Percentiles rank a stretch among this genome's conserved stretches.
Evolutionary conservation across 1,140 invertebrate species (phyloP).

Genomic region (Lordiphosa stackelbergi): DNA sequence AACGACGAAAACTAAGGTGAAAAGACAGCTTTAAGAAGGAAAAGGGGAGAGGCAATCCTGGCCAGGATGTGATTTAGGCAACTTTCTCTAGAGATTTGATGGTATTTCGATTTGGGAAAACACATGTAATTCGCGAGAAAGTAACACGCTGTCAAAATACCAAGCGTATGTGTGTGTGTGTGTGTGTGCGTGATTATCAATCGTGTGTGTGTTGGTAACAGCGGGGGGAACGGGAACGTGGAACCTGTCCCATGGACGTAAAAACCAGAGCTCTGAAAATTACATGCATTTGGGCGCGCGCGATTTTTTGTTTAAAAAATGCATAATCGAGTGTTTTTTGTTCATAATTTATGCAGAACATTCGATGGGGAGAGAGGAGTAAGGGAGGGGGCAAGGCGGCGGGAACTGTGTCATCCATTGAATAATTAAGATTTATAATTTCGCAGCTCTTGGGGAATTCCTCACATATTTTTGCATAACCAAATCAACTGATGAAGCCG

Average conservation of each 20-base stretch:
- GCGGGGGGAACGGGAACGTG: constrained; percentile 22
- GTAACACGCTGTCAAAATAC: constrained; percentile 69
- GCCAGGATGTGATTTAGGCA: neutral
- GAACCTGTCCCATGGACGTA: constrained; percentile 47
- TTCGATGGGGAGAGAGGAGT: constrained; percentile 10
- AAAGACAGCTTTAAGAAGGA: constrained; percentile 32
- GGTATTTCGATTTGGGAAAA: constrained; percentile 38
- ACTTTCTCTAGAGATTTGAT: constrained; percentile 5
- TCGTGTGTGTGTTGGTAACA: constrained; percentile 19
- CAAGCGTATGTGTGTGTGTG: constrained; percentile 35
- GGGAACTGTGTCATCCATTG: constrained; percentile 51
- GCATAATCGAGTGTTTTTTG: constrained; percentile 54
- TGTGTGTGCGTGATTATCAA: constrained; percentile 8
- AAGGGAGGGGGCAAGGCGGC: constrained; percentile 6
- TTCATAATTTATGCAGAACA: constrained; percentile 61
- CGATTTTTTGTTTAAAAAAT: constrained; percentile 59
- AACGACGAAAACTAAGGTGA: constrained; percentile 57
- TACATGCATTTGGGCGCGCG: constrained; percentile 61
- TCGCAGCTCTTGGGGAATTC: constrained; percentile 63
- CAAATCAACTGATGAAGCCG: constrained; percentile 51
- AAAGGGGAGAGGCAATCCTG: constrained; percentile 4
- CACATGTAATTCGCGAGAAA: constrained; percentile 75
- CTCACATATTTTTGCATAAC: constrained; percentile 72
- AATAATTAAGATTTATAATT: constrained; percentile 70
- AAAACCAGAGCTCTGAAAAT: constrained; percentile 66